A percentile compares a stretch with the other conserved stretches of the same genome.
Evolutionary conservation across 2,888 invertebrate species (phyloP).

Genomic region (Ctena decussata): DNA sequence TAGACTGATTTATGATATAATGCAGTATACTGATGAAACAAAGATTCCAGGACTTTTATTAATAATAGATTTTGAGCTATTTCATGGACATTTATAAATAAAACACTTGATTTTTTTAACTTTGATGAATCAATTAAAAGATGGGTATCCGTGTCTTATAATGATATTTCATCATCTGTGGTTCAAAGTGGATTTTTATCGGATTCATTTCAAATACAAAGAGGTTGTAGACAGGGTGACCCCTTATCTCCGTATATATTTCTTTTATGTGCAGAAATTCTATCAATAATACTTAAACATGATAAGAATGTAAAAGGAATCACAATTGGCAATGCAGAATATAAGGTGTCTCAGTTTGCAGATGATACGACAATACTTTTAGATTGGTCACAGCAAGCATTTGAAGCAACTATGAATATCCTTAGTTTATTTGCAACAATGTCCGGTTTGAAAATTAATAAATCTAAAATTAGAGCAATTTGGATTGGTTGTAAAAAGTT

Average conservation of each 20-base stretch:
- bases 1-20: conserved; percentile 16
- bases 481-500: not conserved
- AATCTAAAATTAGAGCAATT: not conserved
- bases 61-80: not conserved
- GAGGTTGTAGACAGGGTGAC: not conserved
- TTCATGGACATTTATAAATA: conserved; percentile 13
- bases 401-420: not conserved
- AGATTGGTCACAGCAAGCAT: not conserved
- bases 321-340: not conserved
- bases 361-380: not conserved
- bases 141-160: not conserved
- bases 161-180: not conserved
- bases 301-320: not conserved
- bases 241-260: conserved; percentile 1
- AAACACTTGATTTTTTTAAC: not conserved
- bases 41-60: conserved; percentile 3
- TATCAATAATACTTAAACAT: not conserved
- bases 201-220: not conserved
- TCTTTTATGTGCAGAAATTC: not conserved
- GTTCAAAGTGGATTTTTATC: too few species aligned
- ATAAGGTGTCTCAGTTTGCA: not conserved
- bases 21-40: not conserved
- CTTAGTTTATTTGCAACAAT: not conserved
- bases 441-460: not conserved
- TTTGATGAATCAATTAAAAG: conserved; percentile 9